Conservation (phyloP, 2,888 invertebrate genomes). For the Herminia tarsipennalis region DNA sequence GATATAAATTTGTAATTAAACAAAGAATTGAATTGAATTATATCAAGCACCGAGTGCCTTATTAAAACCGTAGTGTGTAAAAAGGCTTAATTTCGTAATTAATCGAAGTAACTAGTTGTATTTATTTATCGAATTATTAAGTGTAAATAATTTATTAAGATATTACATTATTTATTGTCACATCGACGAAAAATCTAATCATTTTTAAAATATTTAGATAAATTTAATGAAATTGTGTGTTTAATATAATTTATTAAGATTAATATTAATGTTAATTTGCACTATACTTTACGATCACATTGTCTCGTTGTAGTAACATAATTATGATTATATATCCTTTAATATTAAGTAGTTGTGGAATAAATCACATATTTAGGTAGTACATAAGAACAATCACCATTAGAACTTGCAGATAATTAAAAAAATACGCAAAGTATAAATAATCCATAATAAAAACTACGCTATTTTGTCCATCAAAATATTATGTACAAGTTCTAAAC, state of each 20-base stretch:
- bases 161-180: background rate
- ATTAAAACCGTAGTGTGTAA: constrained; percentile 72
- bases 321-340: background rate
- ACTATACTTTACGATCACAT: background rate
- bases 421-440: background rate
- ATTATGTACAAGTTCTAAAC: constrained; percentile 10
- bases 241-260: background rate
- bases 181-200: background rate
- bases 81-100: constrained; percentile 36
- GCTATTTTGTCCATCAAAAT: no score
- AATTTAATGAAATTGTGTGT: background rate
- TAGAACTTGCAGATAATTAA: background rate
- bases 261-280: background rate
- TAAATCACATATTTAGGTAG: constrained; percentile 3
- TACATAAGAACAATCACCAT: no score
- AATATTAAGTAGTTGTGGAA: constrained; percentile 15
- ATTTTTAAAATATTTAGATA: background rate
- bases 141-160: constrained; percentile 8
- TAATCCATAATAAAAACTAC: no score
- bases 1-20: background rate
- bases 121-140: no score
- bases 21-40: constrained; percentile 15
- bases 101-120: background rate
- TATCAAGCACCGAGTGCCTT: constrained; percentile 80
- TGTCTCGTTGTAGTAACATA: background rate